Conservation (phyloP, 2,113 vertebrate species). For the Centropus bengalensis region DNA sequence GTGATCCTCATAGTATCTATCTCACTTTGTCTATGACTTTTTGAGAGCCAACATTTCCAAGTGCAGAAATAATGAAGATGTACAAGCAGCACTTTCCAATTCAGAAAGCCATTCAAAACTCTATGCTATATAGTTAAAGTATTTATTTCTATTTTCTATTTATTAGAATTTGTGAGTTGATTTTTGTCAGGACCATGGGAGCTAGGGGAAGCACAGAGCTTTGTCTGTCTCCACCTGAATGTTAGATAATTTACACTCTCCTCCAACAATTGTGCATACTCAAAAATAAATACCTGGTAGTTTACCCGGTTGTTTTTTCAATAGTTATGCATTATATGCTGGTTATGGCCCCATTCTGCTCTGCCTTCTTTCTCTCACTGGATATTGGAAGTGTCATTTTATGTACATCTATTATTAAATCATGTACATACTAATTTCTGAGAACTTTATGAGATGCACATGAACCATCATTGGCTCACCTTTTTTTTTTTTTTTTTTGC, state of each 20-base stretch:
- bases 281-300: conserved; percentile 59
- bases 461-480: neutral
- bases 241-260: conserved; percentile 42
- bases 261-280: neutral
- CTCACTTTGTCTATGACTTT: conserved; percentile 59
- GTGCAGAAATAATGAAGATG: conserved; percentile 62
- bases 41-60: conserved; percentile 41
- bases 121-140: conserved; percentile 47
- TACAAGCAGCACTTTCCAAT: conserved; percentile 61
- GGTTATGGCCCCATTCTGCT: neutral
- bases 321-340: conserved; percentile 24
- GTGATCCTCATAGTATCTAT: conserved; percentile 18
- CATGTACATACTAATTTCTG: conserved; percentile 32
- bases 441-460: conserved; percentile 26
- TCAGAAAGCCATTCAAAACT: conserved; percentile 65
- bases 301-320: conserved; percentile 49
- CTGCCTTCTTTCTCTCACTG: conserved; percentile 25
- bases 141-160: conserved; percentile 70
- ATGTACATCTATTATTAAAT: conserved; percentile 60
- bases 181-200: conserved; percentile 34
- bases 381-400: conserved; percentile 39
- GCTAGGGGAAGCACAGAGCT: neutral
- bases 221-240: neutral
- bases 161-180: conserved; percentile 58
- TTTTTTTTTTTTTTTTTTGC: neutral